These are phyloP conservation scores for Malurus alboscapulatus DNA, from an alignment of 2,113 vertebrate genomes.

Conservation along the genomic window DNA sequence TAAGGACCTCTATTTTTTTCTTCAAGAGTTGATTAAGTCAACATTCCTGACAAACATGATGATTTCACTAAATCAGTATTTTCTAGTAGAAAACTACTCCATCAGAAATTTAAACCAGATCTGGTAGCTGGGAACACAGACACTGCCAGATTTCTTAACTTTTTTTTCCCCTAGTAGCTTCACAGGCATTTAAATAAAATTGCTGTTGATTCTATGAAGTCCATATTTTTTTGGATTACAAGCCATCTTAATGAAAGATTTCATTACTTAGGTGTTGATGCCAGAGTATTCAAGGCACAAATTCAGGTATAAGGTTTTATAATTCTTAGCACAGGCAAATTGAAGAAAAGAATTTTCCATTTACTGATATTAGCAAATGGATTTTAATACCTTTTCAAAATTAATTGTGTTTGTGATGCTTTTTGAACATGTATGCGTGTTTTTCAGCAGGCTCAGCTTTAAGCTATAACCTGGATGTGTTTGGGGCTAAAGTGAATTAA, in stretches of 20 bases:
- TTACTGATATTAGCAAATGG: neutral
- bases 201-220: neutral
- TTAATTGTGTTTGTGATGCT: neutral
- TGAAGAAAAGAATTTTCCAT: neutral
- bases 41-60: neutral
- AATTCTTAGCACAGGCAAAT: neutral
- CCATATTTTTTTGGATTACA: neutral
- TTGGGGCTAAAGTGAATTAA: neutral
- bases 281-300: neutral
- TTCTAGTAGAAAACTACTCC: neutral
- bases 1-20: neutral
- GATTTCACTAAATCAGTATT: constrained; percentile 21
- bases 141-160: neutral
- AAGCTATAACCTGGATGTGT: neutral
- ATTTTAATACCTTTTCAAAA: neutral
- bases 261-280: neutral
- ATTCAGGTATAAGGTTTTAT: neutral
- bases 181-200: neutral
- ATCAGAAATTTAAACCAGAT: constrained; percentile 4
- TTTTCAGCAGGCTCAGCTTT: neutral
- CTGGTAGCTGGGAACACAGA: neutral
- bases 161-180: neutral
- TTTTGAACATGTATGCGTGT: neutral
- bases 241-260: neutral
- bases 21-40: neutral